Evolutionary conservation across 2,888 invertebrate genomes (phyloP).

Genomic region (Tyria jacobaeae): DNA sequence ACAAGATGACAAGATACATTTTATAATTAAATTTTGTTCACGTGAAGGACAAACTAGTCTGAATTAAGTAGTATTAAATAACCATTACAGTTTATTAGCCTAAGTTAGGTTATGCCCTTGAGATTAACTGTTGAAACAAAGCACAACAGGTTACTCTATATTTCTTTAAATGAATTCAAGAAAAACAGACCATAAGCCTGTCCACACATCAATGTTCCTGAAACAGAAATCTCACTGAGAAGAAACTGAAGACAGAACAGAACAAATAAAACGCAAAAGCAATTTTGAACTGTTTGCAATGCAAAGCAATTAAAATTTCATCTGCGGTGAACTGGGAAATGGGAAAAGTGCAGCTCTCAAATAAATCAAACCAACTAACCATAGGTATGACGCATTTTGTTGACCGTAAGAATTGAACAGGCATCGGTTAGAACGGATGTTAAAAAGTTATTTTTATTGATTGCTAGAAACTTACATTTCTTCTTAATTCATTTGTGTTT

Average conservation of each 20-base stretch:
- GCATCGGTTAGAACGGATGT: neutral
- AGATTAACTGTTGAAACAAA: no score
- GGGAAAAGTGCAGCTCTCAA: neutral
- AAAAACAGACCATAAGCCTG: no score
- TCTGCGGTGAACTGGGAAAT: neutral
- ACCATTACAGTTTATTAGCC: no score
- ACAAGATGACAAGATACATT: no score
- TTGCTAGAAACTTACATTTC: no score
- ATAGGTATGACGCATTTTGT: neutral
- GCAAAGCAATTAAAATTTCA: slow-evolving; percentile 3
- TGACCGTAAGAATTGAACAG: neutral
- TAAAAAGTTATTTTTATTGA: neutral
- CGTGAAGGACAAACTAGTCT: no score
- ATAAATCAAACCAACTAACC: neutral
- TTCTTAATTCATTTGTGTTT: no score
- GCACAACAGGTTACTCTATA: no score
- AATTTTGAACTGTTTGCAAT: neutral
- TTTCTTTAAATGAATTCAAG: no score
- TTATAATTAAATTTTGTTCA: no score
- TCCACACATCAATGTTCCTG: neutral
- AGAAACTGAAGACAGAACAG: neutral
- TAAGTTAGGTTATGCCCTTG: no score
- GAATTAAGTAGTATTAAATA: no score
- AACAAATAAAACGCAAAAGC: neutral
- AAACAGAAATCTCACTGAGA: neutral